These are phyloP conservation scores for Lepidurus couesii DNA, from an alignment of 1,140 invertebrate species.

Conservation along the genomic window DNA sequence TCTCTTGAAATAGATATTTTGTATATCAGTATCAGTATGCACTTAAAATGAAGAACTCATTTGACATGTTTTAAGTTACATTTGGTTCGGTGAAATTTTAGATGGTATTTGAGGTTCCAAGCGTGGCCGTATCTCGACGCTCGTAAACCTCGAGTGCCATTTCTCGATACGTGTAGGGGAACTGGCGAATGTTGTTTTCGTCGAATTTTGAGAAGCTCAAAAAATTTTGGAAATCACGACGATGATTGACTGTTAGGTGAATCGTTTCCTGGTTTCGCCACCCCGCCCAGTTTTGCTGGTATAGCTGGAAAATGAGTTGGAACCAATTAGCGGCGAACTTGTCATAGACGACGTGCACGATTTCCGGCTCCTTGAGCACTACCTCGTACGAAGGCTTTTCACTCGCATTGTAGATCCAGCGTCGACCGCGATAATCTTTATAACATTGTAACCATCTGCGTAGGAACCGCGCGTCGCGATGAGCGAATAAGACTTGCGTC, in stretches of 20 bases:
- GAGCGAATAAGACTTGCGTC: conserved; percentile 36
- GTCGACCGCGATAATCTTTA: conserved; percentile 25
- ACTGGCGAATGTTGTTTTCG: conserved; percentile 27
- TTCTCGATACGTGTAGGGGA: conserved; percentile 41
- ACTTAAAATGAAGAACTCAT: too few species aligned
- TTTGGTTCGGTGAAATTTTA: too few species aligned
- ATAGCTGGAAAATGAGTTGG: conserved; percentile 25
- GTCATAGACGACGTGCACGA: conserved; percentile 28
- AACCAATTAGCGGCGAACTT: conserved; percentile 24
- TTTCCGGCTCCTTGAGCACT: conserved; percentile 30
- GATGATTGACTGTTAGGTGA: conserved; percentile 15
- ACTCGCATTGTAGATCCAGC: conserved; percentile 35
- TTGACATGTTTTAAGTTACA: too few species aligned
- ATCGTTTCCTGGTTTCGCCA: conserved; percentile 12
- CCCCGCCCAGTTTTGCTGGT: neutral
- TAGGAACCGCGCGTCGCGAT: conserved; percentile 36
- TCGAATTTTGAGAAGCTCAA: conserved; percentile 23
- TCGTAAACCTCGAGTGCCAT: conserved; percentile 39
- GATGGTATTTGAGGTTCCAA: neutral
- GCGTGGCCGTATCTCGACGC: neutral
- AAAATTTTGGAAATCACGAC: conserved; percentile 23
- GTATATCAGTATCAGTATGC: too few species aligned
- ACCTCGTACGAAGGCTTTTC: conserved; percentile 30
- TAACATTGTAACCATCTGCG: conserved; percentile 32
- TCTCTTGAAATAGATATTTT: too few species aligned